Percentiles rank a stretch among this genome's conserved stretches.
Evolutionary conservation across 2,888 invertebrate genomes (phyloP).

Genomic region (Metalampra italica): DNA sequence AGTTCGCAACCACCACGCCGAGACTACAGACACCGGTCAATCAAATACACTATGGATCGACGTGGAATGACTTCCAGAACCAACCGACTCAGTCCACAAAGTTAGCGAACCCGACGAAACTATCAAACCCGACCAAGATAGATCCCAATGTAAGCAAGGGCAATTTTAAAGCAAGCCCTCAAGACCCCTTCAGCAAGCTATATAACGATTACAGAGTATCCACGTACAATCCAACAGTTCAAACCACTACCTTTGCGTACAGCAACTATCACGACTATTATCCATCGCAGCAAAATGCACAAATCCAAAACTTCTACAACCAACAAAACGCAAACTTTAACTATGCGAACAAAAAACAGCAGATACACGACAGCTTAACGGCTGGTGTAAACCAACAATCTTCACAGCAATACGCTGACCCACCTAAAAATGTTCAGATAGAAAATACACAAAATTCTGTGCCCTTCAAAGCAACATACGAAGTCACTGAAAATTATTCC

Average conservation of each 20-base stretch:
- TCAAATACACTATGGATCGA: slow-evolving; percentile 54
- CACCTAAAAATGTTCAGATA: slow-evolving; percentile 36
- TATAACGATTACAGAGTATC: slow-evolving; percentile 52
- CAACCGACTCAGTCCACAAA: slow-evolving; percentile 69
- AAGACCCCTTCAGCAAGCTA: slow-evolving; percentile 63
- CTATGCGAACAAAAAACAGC: slow-evolving; percentile 54
- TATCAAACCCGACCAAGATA: slow-evolving; percentile 50
- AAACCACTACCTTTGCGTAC: slow-evolving; percentile 42
- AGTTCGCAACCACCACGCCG: slow-evolving; percentile 53
- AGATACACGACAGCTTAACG: slow-evolving; percentile 49
- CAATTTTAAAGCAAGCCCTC: slow-evolving; percentile 66
- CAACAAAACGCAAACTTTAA: slow-evolving; percentile 40
- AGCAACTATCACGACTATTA: slow-evolving; percentile 49
- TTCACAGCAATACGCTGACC: slow-evolving; percentile 46
- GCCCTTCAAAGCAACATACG: slow-evolving; percentile 52
- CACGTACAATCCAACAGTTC: slow-evolving; percentile 57
- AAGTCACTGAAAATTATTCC: slow-evolving; percentile 61
- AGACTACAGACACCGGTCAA: slow-evolving; percentile 53
- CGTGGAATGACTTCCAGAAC: slow-evolving; percentile 58
- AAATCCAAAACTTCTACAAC: slow-evolving; percentile 46
- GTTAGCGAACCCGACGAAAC: slow-evolving; percentile 47
- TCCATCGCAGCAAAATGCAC: slow-evolving; percentile 51
- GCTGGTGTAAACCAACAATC: slow-evolving; percentile 55
- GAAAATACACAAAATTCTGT: slow-evolving; percentile 29
- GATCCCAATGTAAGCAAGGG: slow-evolving; percentile 57